Evolutionary conservation across 2,113 vertebrate species (phyloP).

Genomic region (Syngnathus scovelli): DNA sequence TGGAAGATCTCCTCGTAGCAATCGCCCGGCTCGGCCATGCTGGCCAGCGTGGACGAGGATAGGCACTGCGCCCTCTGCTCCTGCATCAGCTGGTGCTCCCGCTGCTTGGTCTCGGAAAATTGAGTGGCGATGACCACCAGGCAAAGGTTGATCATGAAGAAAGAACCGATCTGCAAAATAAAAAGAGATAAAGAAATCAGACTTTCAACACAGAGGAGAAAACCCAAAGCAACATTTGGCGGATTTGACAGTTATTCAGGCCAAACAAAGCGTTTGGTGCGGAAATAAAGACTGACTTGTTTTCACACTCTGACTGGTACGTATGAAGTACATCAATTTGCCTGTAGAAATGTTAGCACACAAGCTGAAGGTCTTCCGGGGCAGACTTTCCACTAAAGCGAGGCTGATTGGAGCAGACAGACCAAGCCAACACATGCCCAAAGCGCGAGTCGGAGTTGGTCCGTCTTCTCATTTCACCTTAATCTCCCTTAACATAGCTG

Average conservation of each 20-base stretch:
- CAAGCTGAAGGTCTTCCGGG: slow-evolving; percentile 46
- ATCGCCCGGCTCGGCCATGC: slow-evolving; percentile 90
- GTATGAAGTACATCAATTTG: slow-evolving; percentile 23
- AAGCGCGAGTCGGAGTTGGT: slow-evolving; percentile 25
- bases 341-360: slow-evolving; percentile 42
- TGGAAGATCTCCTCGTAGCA: slow-evolving; percentile 98
- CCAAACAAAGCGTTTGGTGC: slow-evolving; percentile 7
- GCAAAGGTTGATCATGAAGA: slow-evolving; percentile 95
- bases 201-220: not conserved
- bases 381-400: slow-evolving; percentile 29
- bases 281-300: slow-evolving; percentile 6
- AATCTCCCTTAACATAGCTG: not conserved
- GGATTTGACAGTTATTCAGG: slow-evolving; percentile 8
- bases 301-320: slow-evolving; percentile 26
- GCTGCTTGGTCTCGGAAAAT: slow-evolving; percentile 98
- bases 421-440: slow-evolving; percentile 42
- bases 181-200: no score
- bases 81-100: slow-evolving; percentile 98
- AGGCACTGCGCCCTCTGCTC: slow-evolving; percentile 90
- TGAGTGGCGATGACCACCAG: slow-evolving; percentile 97
- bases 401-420: slow-evolving; percentile 47
- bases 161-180: slow-evolving; percentile 87
- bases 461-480: slow-evolving; percentile 10
- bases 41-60: slow-evolving; percentile 94
- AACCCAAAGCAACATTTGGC: not conserved